Base-by-base conservation (phyloP, 2,888 invertebrate species). In the Mylabris sibirica region DNA sequence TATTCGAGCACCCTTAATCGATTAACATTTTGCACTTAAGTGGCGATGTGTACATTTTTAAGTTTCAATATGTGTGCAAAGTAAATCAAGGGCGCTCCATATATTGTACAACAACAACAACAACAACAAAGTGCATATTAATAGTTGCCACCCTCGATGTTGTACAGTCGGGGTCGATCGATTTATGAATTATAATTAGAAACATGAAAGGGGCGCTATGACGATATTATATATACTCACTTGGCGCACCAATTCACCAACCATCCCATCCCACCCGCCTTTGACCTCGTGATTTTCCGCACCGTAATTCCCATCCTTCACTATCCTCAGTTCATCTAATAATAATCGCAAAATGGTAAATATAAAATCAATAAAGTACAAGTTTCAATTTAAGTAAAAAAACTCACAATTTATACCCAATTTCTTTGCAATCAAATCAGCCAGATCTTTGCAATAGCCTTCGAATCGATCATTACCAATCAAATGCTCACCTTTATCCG, bases 361-460 rank as follows among this genome's bases (percentile, higher is more conserved):
- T n/a, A 35, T 2, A n/a, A 26, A 30, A 24, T 34, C 11, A 34
- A 38, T 22, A n/a, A 24, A n/a, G 4, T 0, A 26, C 20, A 26
- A 14, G 12, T 22, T 53, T 57, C 24, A 62, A 69, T 75, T 30
- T 30, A 6, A n/a, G 30, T 6, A 8, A 5, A 30, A 30, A 30
- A 8, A 88, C 93, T 90, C 87, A 95, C 96, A 97, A 83, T 93
- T 92, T 75, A 96, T 95, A 67, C 92, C 93, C 71, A 96, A 88
- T 81, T 90, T 90, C 77, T 91, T 91, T 0, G 95, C 88, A 71
- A 98, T 90, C 72, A 94, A 87, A 78, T 95, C 93, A 3, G 95
- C 93, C 49, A 98, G 87, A 83, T 98, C 98, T 81, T 97, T 95
- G 85, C 96, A 96, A 83, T 96, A 98, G 63, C 98, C 98, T 80